Conservation (phyloP, 2,888 invertebrate genomes). For the Marronus borbonicus region DNA sequence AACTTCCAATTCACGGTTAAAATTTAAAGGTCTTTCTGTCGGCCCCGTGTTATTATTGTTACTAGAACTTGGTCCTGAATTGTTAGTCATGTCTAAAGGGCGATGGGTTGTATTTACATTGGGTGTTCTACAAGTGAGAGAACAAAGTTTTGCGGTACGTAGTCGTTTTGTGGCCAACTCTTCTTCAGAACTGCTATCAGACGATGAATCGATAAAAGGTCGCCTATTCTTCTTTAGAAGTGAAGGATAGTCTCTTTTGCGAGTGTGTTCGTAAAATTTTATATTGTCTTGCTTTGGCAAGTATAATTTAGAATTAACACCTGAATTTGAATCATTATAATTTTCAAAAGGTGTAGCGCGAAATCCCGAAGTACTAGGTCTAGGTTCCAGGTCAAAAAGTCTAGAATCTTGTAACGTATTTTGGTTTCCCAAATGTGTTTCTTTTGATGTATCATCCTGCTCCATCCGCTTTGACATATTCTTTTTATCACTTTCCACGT, state of each 20-base stretch:
- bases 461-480: not conserved
- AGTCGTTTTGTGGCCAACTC: constrained; percentile 50
- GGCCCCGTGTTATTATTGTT: not conserved
- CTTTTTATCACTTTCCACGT: not conserved
- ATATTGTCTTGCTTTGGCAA: constrained; percentile 23
- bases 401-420: not conserved
- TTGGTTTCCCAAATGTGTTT: not conserved
- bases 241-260: constrained; percentile 60
- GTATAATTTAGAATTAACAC: not conserved
- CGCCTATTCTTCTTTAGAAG: constrained; percentile 60
- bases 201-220: constrained; percentile 60
- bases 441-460: not conserved
- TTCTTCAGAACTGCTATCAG: constrained; percentile 63
- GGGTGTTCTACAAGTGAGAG: not conserved
- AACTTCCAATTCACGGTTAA: constrained; percentile 62
- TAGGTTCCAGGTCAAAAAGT: not conserved
- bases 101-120: not conserved
- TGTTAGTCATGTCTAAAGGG: not conserved
- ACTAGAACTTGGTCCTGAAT: not conserved
- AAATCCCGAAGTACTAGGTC: constrained; percentile 45
- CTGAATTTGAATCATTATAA: constrained; percentile 4
- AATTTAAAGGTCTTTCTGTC: constrained; percentile 54
- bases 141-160: constrained; percentile 27
- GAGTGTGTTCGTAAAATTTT: constrained; percentile 34
- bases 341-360: not conserved